Evolutionary conservation across 2,888 invertebrate species (phyloP).

Genomic region (Dastarcus helophoroides): DNA sequence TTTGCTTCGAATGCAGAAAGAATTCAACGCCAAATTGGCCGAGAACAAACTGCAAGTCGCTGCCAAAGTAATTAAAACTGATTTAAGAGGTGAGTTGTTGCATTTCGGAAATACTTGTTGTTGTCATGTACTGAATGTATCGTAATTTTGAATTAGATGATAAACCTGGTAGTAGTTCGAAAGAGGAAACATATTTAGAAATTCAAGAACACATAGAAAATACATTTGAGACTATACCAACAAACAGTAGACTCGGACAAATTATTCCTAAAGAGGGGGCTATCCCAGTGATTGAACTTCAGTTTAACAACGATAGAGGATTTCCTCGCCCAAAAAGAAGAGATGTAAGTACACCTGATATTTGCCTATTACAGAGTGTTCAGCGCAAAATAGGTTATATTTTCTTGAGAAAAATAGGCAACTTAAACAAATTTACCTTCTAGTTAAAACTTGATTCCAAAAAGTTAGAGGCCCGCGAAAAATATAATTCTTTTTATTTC

Average conservation of each 20-base stretch:
- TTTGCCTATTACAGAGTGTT: slow-evolving; percentile 1
- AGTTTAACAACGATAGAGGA: slow-evolving; percentile 28
- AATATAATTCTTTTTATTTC: no score
- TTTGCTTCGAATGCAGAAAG: slow-evolving; percentile 60
- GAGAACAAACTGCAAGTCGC: slow-evolving; percentile 49
- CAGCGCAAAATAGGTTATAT: not conserved
- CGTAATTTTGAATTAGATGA: no score
- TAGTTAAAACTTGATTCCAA: no score
- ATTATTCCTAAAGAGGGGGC: slow-evolving; percentile 48
- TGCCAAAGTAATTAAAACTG: slow-evolving; percentile 51
- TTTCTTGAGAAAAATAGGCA: no score
- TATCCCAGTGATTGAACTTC: slow-evolving; percentile 15
- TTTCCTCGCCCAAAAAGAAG: slow-evolving; percentile 43
- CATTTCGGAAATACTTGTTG: not conserved
- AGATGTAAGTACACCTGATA: slow-evolving; percentile 25
- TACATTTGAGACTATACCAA: slow-evolving; percentile 38
- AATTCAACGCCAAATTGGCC: slow-evolving; percentile 48
- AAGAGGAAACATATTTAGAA: slow-evolving; percentile 13
- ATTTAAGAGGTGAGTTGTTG: no score
- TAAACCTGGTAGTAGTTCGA: slow-evolving; percentile 10
- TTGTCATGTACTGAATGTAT: slow-evolving; percentile 2
- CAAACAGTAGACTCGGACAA: slow-evolving; percentile 39
- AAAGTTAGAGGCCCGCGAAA: no score
- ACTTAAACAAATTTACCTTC: no score
- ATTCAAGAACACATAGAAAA: slow-evolving; percentile 28